Percentiles rank a stretch among this genome's conserved stretches.
Evolutionary conservation across 1,140 invertebrate genomes (phyloP).

Genomic region (Lutraria rhynchaena): DNA sequence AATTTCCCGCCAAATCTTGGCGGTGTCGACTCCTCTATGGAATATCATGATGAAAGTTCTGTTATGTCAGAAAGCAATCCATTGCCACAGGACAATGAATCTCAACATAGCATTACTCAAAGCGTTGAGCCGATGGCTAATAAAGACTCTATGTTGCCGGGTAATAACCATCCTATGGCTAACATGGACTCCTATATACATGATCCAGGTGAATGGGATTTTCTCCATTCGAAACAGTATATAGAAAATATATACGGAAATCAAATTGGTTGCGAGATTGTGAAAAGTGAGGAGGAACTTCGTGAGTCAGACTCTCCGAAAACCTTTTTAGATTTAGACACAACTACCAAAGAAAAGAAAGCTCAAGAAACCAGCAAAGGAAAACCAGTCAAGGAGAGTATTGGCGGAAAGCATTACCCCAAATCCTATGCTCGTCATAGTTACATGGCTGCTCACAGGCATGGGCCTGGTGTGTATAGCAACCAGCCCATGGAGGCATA

Average conservation of each 20-base stretch:
- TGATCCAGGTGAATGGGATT: constrained; percentile 52
- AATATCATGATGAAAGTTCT: constrained; percentile 55
- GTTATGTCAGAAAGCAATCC: constrained; percentile 47
- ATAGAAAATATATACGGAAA: constrained; percentile 54
- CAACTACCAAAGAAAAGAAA: constrained; percentile 54
- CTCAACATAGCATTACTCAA: constrained; percentile 39
- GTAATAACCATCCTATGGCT: constrained; percentile 14
- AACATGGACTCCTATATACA: constrained; percentile 25
- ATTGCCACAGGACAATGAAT: constrained; percentile 16
- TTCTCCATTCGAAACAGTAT: constrained; percentile 57
- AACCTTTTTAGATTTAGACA: constrained; percentile 53
- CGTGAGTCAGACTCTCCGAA: constrained; percentile 56
- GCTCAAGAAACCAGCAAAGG: constrained; percentile 18
- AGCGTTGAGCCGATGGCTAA: constrained; percentile 10
- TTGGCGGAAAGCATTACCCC: constrained; percentile 44
- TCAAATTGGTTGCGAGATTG: constrained; percentile 43
- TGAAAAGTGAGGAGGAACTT: constrained; percentile 48
- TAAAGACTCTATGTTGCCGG: constrained; percentile 34
- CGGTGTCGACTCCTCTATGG: constrained; percentile 37
- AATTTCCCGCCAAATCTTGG: constrained; percentile 43
- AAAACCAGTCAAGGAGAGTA: constrained; percentile 11
- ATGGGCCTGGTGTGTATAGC: constrained; percentile 11
- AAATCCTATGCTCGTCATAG: constrained; percentile 16
- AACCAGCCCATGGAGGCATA: constrained; percentile 48
- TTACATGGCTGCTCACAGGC: constrained; percentile 4